Base-by-base conservation (phyloP, 92 coral and sea anemone species). In the Hydrozoanthus gracilis region DNA sequence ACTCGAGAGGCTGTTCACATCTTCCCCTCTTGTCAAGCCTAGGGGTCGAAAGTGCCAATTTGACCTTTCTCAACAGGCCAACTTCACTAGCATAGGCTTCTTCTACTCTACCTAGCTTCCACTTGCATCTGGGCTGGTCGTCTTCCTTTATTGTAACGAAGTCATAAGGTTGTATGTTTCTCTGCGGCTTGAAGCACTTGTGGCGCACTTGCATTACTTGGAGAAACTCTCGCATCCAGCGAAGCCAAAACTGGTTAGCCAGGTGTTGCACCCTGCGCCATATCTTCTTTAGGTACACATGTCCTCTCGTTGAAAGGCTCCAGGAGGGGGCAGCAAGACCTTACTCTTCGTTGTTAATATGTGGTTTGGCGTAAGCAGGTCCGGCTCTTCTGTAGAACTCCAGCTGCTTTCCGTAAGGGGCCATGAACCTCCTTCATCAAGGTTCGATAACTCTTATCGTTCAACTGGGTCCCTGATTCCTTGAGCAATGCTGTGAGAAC, bases 251-350 rank as follows among this genome's bases (percentile, higher is more conserved):
- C 66, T 86, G 51, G 64, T 86, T 76, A 39, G 84, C 89, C 17
- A 86, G 83, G 51, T 76, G 83, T 18, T 76, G 77, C 11, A 86
- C 89, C 55, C 83, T 46, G 44, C 77, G 76, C 89, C 89, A 86
- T 51, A 85, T 78, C 70, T 70, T 78, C 56, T 45, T 47, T 13
- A 18, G 73, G 86, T 87, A 77, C 45, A 87, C 50, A 20, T 65
- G 47, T 78, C 84, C n/a, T 64, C 84, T 76, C 89, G 44, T 64
- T 44, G 71, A 48, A 86, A 86, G 72, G 66, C 90, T 66, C 91
- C 93, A 82, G 93, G n/a, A n/a, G n/a, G n/a, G n/a, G 93, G 9
- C 68, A 89, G 15, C 65, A 89, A 69, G 12, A 89, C 70, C 87
- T 89, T 86, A 3, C 79, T 17, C 89, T 89, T 89, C 83, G 79